Base-by-base conservation (phyloP, 2,113 vertebrate species). In the Crotalus viridis region DNA sequence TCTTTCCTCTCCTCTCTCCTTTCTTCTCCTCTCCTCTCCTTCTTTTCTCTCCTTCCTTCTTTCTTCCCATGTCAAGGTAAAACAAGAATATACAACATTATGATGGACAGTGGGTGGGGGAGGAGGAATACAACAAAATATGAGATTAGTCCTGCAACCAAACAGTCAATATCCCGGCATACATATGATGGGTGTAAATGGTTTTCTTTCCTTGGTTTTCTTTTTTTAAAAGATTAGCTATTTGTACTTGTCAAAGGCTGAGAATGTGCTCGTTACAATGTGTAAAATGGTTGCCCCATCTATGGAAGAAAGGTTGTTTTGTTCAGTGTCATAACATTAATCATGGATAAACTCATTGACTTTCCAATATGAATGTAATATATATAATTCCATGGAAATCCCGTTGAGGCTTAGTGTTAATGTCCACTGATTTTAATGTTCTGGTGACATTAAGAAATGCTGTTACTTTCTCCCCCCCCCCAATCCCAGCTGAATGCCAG, bases 261-360 rank as follows among this genome's bases (percentile, higher is more conserved):
- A 93, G 91, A 85, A 94, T 94, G 85, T 64, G 64, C 94, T 95
- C 92, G 94, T 96, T 95, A 96, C 90, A 96, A 94, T n/a, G 95
- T 94, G 93, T 95, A 95, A 97, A 96, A 95, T 92, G 95, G 94
- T 96, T 48, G 92, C n/a, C 55, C 24, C 91, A 93, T 90, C 59
- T 90, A 8, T 48, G 85, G 93, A 94, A 95, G 88, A 96, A 95
- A 96, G 93, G 93, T 91, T 93, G 89, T 91, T 94, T 94, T 93
- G 81, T 93, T 95, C 54, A 89, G 91, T 96, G 95, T 95, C 94
- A 90, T 95, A 95, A 92, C 85, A 94, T 93, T 96, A 96, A 94
- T 97, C 92, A 93, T 4, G 3, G 93, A 89, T 93, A 96, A 96
- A 95, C 90, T 95, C 33, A 94, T 88, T 97, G 96, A 87, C 74